A percentile compares a stretch with the other conserved stretches of the same genome.
Conservation (phyloP, 2,113 vertebrate genomes). For the Archocentrus centrarchus region DNA sequence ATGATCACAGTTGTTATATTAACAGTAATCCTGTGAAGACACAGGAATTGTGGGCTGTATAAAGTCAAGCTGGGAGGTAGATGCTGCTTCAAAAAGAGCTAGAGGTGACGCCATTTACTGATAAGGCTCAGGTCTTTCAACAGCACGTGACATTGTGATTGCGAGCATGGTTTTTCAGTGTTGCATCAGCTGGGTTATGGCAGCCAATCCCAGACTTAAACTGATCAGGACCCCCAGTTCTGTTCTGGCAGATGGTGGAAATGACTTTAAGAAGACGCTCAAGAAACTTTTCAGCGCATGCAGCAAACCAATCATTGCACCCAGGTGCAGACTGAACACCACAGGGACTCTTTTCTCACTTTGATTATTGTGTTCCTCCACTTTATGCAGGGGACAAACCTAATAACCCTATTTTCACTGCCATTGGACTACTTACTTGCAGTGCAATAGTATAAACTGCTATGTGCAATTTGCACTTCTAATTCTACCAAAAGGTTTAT, state of each 20-base stretch:
- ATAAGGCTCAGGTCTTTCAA: background rate
- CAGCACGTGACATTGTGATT: background rate
- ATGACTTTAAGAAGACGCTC: background rate
- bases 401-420: background rate
- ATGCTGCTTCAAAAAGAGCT: background rate
- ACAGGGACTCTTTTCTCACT: background rate
- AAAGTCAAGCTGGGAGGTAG: background rate
- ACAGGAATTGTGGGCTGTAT: background rate
- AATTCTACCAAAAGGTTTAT: background rate
- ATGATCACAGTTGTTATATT: background rate
- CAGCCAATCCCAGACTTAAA: background rate
- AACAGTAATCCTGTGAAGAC: background rate
- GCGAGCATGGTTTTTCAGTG: background rate
- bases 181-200: background rate
- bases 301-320: background rate
- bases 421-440: background rate
- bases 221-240: background rate
- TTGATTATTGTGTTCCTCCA: background rate
- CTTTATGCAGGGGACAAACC: background rate
- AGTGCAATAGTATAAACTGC: background rate
- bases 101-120: background rate
- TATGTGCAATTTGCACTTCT: background rate
- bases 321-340: background rate
- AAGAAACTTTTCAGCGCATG: background rate
- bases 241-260: conserved; percentile 1